Base-by-base conservation (phyloP, 92 coral and sea anemone genomes). In the Nematostella vectensis region DNA sequence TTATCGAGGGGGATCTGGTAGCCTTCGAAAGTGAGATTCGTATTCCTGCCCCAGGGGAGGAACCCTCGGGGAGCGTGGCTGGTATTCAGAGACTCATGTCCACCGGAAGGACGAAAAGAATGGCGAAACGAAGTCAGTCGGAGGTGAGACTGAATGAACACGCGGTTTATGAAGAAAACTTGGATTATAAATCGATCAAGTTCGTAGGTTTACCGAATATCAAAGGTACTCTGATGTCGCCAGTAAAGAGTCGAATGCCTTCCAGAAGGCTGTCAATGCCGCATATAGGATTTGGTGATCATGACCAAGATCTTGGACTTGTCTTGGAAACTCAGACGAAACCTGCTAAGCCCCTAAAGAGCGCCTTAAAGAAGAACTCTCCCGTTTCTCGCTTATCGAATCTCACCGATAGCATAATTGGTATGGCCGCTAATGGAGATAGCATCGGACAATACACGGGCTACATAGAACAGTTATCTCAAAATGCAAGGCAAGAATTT, bases 391-490 rank as follows among this genome's bases (percentile, higher is more conserved):
- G 15, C 8, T 8, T 36, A 15, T 8, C 42, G 8, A 36, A 36
- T 36, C 8, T 15, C 9, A 15, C 42, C 15, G 42, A 15, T 15
- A 36, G 42, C 15, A 15, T 8, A 36, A 15, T 8, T 8, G 51
- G 12, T 9, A 10, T 10, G 4, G 9, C 11, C 51, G 23, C 4
- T 6, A 11, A 45, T 10, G 51, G 21, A 4, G 40, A 6, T 6
- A 33, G 18, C 25, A 66, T 66, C 13, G 55, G 47, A 11, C 29
- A 55, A 13, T 31, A 53, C 4, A 66, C 72, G 3, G 47, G 30
- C 6, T 59, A 66, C 15, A 66, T 66, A 38, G 72, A 66, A 23
- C 44, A 45, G 15, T 28, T 66, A 54, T 66, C 72, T 9, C 20
- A 37, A 42, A 55, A 66, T 8, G 63, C 60, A 3, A 54, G 63